phyloP scores from a whole-genome alignment of 2,888 invertebrate genomes.

The Pyrochroa serraticornis region DNA sequence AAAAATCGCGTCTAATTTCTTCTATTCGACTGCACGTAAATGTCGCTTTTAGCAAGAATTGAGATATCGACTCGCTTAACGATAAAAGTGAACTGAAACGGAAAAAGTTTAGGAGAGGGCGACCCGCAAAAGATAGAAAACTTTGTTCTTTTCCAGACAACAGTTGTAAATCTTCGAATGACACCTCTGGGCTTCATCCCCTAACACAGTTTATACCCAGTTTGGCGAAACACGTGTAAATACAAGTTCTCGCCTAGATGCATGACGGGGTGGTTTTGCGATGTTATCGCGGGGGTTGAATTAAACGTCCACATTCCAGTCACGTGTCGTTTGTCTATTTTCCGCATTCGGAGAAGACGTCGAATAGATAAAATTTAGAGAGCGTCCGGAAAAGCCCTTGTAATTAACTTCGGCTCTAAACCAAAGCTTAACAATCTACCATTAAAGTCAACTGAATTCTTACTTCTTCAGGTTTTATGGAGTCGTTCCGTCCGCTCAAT shows the following conservation, averaged over 20 bases:
- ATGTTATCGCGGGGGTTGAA: too few relatives aligned
- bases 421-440: conserved; percentile 47
- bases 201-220: conserved; percentile 36
- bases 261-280: not conserved
- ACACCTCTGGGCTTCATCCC: conserved; percentile 37
- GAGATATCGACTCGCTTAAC: conserved; percentile 40
- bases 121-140: conserved; percentile 41
- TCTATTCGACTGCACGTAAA: conserved; percentile 32
- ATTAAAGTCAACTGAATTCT: conserved; percentile 47
- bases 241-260: conserved; percentile 7
- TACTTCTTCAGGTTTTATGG: conserved; percentile 45
- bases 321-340: conserved; percentile 24
- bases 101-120: conserved; percentile 39
- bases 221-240: conserved; percentile 39
- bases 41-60: conserved; percentile 39
- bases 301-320: conserved; percentile 6
- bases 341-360: conserved; percentile 7
- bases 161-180: conserved; percentile 44
- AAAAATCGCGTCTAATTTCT: conserved; percentile 23
- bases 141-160: conserved; percentile 40
- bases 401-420: conserved; percentile 44
- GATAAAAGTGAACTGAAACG: conserved; percentile 38
- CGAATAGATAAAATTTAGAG: conserved; percentile 38
- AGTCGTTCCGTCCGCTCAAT: conserved; percentile 42
- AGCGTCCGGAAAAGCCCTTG: conserved; percentile 35